These are phyloP conservation scores for Apodemus agrarius DNA, from an alignment of 2,797 vertebrate species.

Conservation along the genomic window DNA sequence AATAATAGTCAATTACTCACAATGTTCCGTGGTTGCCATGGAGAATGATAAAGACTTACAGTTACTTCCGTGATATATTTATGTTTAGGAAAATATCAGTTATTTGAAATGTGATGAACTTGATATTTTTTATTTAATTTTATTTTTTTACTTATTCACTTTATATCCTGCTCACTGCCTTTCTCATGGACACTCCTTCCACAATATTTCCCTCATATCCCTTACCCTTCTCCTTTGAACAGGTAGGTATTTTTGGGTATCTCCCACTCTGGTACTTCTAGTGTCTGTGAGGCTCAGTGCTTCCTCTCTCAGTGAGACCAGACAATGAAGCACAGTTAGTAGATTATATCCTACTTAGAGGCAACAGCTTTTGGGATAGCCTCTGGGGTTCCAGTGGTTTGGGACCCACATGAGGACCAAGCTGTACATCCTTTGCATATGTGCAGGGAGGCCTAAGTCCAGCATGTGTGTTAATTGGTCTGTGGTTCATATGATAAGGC, in stretches of 20 bases:
- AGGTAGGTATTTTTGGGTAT: background rate
- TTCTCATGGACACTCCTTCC: background rate
- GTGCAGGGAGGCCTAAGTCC: too few relatives aligned
- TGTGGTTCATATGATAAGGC: too few relatives aligned
- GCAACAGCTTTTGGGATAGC: background rate
- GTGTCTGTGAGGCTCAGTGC: background rate
- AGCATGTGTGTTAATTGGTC: too few relatives aligned
- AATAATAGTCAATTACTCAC: conserved; percentile 8
- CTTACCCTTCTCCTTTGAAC: background rate
- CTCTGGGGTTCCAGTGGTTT: background rate
- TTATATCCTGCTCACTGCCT: background rate
- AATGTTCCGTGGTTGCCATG: background rate
- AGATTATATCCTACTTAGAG: background rate
- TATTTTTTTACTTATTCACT: background rate
- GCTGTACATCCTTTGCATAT: too few relatives aligned
- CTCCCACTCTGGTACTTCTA: background rate
- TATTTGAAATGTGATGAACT: background rate
- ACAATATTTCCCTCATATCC: background rate
- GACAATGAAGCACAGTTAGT: background rate
- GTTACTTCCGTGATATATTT: background rate
- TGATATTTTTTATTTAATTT: background rate
- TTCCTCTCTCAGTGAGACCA: background rate
- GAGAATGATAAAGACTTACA: background rate
- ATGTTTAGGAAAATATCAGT: background rate
- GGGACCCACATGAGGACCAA: background rate